Evolutionary conservation across 2,888 invertebrate species (phyloP).

Genomic region (Alloplasta piceator): DNA sequence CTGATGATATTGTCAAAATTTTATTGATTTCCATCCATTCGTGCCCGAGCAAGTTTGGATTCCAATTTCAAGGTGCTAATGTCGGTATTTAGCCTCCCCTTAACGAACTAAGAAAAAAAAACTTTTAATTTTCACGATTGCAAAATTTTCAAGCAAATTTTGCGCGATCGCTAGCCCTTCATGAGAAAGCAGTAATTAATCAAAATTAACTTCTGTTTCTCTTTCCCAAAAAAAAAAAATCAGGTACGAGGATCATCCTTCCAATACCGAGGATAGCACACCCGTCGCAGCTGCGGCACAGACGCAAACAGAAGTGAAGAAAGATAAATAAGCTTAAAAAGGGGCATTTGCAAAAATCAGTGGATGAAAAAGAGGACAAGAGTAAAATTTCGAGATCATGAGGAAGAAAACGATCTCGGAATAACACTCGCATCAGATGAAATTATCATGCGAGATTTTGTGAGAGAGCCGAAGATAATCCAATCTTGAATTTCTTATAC

Average conservation of each 20-base stretch:
- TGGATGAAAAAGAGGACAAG: conserved; percentile 5
- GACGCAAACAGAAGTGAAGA: conserved; percentile 75
- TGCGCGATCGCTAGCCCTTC: too few species aligned
- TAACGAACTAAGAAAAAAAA: too few species aligned
- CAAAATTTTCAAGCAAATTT: not conserved
- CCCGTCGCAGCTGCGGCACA: conserved; percentile 67
- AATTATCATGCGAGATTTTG: conserved; percentile 3
- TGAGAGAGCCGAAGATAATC: not conserved
- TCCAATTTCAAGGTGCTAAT: too few species aligned
- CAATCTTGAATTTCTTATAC: not conserved
- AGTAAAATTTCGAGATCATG: conserved; percentile 9
- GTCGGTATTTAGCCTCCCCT: too few species aligned
- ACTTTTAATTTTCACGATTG: too few species aligned
- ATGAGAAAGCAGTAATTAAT: too few species aligned
- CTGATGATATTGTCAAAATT: too few species aligned
- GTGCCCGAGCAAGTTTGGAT: too few species aligned
- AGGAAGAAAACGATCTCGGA: conserved; percentile 16
- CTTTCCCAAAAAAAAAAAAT: conserved; percentile 19
- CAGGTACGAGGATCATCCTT: conserved; percentile 89
- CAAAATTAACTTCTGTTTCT: too few species aligned
- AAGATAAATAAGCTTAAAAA: conserved; percentile 74
- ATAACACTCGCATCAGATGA: conserved; percentile 5
- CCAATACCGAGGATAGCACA: conserved; percentile 82
- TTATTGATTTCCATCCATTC: too few species aligned
- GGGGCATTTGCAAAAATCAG: not conserved